Evolutionary conservation across 2,888 invertebrate species (phyloP).

Genomic region (Lithosia quadra): DNA sequence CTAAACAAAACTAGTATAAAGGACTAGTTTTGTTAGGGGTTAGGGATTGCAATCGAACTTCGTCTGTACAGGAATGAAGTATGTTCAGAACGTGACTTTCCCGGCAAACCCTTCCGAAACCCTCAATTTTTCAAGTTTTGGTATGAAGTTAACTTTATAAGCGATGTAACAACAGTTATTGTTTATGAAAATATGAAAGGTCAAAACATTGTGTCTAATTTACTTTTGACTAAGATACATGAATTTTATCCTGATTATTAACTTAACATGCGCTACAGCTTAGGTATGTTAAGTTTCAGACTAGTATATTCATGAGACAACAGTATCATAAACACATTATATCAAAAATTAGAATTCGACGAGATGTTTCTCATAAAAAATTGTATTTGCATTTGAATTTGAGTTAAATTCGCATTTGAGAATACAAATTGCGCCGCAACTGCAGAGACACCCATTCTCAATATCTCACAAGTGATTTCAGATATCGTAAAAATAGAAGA

Average conservation of each 20-base stretch:
- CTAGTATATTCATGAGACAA: background rate
- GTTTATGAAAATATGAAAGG: background rate
- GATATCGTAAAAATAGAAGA: constrained; percentile 74
- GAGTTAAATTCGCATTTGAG: constrained; percentile 66
- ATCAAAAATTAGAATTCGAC: constrained; percentile 34
- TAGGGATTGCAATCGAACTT: background rate
- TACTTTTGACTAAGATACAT: background rate
- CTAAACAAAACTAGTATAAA: background rate
- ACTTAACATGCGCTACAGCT: background rate
- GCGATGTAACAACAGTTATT: background rate
- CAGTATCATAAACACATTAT: background rate
- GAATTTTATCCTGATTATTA: background rate
- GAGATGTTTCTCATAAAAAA: constrained; percentile 42
- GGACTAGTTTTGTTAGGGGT: background rate
- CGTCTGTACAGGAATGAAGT: background rate
- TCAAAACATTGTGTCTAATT: background rate
- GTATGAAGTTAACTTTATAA: constrained; percentile 3
- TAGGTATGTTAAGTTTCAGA: background rate
- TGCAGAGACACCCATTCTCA: constrained; percentile 62
- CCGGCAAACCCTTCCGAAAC: constrained; percentile 2
- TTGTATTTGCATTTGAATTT: too few relatives aligned
- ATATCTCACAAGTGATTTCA: constrained; percentile 77
- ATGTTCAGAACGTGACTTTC: constrained; percentile 12
- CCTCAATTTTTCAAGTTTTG: constrained; percentile 6
- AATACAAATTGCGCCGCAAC: constrained; percentile 67